Percentiles rank a stretch among this genome's conserved stretches.
Conservation (phyloP, 2,113 vertebrate species). For the Phoxinus phoxinus region DNA sequence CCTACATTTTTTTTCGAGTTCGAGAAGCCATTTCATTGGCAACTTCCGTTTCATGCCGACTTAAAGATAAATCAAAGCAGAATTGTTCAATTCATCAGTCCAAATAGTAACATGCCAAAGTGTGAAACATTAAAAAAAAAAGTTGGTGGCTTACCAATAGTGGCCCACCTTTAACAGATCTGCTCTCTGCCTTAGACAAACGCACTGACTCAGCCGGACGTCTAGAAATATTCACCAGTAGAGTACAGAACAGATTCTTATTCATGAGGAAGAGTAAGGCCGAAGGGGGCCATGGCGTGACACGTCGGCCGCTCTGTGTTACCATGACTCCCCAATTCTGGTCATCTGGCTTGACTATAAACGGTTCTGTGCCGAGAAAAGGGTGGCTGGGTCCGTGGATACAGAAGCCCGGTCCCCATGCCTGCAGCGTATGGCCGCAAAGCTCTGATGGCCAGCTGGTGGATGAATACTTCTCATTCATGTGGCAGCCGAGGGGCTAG, state of each 20-base stretch:
- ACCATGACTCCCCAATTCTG: conserved; percentile 46
- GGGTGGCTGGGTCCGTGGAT: conserved; percentile 22
- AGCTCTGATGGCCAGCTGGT: conserved; percentile 58
- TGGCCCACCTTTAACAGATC: conserved; percentile 1
- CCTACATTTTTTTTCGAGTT: no score
- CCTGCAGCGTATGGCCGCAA: conserved; percentile 46
- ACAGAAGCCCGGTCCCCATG: conserved; percentile 30
- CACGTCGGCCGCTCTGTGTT: conserved; percentile 46
- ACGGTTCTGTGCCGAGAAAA: conserved; percentile 26
- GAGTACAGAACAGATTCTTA: conserved; percentile 32
- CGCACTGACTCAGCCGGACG: conserved; percentile 31
- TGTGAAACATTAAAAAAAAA: not conserved
- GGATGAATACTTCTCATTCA: conserved; percentile 73
- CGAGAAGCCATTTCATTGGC: no score
- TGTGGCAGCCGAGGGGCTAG: conserved; percentile 59
- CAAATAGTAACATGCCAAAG: not conserved
- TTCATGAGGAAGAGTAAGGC: conserved; percentile 41
- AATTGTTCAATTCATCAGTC: no score
- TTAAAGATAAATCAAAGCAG: no score
- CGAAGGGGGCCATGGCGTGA: conserved; percentile 48
- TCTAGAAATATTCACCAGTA: conserved; percentile 23
- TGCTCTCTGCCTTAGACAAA: not conserved
- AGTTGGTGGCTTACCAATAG: not conserved
- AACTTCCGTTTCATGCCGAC: no score
- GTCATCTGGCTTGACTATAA: conserved; percentile 33